A percentile compares a stretch with the other conserved stretches of the same genome.
phyloP scores from a whole-genome alignment of 1,140 invertebrate species.

The Aphaenogaster rudis region DNA sequence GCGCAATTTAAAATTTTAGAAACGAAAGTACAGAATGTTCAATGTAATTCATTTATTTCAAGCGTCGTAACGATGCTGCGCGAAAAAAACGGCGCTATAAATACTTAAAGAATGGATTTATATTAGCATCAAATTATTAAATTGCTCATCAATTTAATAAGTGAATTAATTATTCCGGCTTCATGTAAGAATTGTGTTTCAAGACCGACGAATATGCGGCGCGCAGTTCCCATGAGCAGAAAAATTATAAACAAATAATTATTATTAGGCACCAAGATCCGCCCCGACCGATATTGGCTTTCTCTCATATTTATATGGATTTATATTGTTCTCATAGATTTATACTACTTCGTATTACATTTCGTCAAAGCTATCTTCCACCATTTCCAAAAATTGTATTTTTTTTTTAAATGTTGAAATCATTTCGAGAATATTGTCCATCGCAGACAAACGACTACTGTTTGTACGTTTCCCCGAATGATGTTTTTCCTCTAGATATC shows the following conservation, averaged over 20 bases:
- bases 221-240: no score
- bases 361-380: not conserved
- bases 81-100: not conserved
- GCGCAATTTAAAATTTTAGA: not conserved
- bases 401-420: not conserved
- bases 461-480: not conserved
- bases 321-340: not conserved
- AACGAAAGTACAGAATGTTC: not conserved
- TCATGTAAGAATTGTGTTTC: no score
- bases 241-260: no score
- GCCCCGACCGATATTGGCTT: no score
- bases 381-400: not conserved
- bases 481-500: slow-evolving; percentile 29
- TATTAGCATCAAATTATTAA: not conserved
- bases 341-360: not conserved
- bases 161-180: no score
- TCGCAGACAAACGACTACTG: no score
- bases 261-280: no score
- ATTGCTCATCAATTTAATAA: no score
- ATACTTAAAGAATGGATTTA: not conserved
- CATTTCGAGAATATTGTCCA: not conserved
- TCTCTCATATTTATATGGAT: not conserved
- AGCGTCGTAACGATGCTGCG: not conserved
- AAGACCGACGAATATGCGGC: no score
- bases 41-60: not conserved